Percentiles rank a stretch among this genome's conserved stretches.
Conservation (phyloP, 2,888 invertebrate species). For the Amaurobius ferox region DNA sequence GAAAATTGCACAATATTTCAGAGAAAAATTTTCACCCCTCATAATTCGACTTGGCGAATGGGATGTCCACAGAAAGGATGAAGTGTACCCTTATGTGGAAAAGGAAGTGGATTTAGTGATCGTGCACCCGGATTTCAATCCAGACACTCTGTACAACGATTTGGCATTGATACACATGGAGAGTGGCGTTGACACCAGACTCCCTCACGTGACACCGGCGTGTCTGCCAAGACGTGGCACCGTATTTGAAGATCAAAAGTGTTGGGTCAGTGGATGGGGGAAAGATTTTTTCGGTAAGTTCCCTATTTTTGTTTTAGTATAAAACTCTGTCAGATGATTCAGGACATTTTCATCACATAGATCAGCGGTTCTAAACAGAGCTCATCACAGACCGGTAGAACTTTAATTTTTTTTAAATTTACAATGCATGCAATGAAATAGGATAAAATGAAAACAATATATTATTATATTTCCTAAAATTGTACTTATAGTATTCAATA, state of each 20-base stretch:
- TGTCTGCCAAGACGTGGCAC: conserved; percentile 91
- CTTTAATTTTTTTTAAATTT: too few species aligned
- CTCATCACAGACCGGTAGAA: too few species aligned
- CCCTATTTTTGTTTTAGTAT: background rate
- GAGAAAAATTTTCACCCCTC: conserved; percentile 88
- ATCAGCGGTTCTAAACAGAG: too few species aligned
- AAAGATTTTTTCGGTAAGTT: conserved; percentile 91
- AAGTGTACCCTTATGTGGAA: conserved; percentile 94
- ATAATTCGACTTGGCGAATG: conserved; percentile 93
- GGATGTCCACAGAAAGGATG: conserved; percentile 96
- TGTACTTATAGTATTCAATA: too few species aligned
- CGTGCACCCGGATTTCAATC: conserved; percentile 95
- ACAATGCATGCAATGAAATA: too few species aligned
- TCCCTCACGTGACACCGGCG: conserved; percentile 92
- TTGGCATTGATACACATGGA: conserved; percentile 91
- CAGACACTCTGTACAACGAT: conserved; percentile 95
- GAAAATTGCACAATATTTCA: too few species aligned
- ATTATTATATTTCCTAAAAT: too few species aligned
- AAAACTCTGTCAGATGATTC: background rate
- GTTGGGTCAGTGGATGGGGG: conserved; percentile 98
- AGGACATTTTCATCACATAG: background rate
- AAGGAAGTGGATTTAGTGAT: conserved; percentile 88
- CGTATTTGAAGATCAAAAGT: conserved; percentile 88
- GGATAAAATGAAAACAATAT: too few species aligned
- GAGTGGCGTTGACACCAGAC: conserved; percentile 84